Conservation (phyloP, 2,888 invertebrate species). For the Allophyes oxyacanthae region DNA sequence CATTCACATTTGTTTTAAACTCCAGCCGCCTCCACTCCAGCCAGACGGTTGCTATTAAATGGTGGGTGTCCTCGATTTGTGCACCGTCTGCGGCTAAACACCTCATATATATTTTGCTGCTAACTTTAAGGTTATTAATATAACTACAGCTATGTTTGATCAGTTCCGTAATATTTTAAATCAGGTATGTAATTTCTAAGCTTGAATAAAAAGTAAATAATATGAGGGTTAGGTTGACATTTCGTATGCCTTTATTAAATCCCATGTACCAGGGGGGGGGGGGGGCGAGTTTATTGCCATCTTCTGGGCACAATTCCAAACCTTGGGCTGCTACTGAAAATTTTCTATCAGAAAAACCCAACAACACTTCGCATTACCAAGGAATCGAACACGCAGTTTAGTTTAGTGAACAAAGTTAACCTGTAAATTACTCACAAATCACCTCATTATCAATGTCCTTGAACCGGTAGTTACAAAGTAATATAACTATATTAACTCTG, state of each 20-base stretch:
- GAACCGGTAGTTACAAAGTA: neutral
- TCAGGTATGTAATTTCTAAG: too few relatives aligned
- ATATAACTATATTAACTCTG: neutral
- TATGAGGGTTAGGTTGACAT: too few relatives aligned
- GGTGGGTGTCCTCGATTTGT: conserved; percentile 10
- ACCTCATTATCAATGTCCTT: neutral
- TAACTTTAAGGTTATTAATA: conserved; percentile 12
- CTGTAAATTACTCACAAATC: neutral
- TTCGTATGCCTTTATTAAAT: too few relatives aligned
- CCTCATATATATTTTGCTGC: conserved; percentile 1
- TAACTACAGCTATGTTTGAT: neutral
- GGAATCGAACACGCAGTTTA: too few relatives aligned
- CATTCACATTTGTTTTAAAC: conserved; percentile 47
- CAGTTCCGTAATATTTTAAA: neutral
- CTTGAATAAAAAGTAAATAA: too few relatives aligned
- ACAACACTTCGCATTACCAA: too few relatives aligned
- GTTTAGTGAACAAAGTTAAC: neutral
- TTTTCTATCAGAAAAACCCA: too few relatives aligned
- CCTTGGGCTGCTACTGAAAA: too few relatives aligned
- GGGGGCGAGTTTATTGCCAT: too few relatives aligned
- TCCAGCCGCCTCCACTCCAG: conserved; percentile 5
- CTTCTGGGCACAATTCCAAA: too few relatives aligned
- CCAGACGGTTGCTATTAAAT: conserved; percentile 5
- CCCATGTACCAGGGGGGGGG: too few relatives aligned
- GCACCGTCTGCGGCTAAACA: conserved; percentile 14